Conservation (phyloP, 2,888 invertebrate genomes). For the Clunio marinus region DNA sequence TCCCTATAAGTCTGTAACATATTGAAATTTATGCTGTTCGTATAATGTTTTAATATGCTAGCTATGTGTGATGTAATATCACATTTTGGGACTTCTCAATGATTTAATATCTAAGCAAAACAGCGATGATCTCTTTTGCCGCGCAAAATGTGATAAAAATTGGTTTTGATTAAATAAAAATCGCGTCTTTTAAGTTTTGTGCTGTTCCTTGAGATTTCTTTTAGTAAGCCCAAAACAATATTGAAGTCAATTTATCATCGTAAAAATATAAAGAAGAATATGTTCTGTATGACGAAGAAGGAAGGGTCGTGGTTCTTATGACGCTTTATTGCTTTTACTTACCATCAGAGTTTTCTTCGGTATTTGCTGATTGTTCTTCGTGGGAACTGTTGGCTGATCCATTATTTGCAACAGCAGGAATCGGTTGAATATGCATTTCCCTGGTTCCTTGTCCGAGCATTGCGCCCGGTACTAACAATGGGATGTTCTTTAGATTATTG, state of each 20-base stretch:
- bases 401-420: too few relatives aligned
- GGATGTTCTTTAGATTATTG: too few relatives aligned
- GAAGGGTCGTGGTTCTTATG: too few relatives aligned
- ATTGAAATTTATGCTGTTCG: constrained; percentile 29
- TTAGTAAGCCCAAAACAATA: background rate
- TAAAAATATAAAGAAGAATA: background rate
- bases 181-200: background rate
- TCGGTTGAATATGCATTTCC: too few relatives aligned
- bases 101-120: constrained; percentile 27
- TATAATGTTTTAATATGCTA: constrained; percentile 28
- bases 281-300: too few relatives aligned
- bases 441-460: too few relatives aligned
- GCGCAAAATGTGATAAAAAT: constrained; percentile 31
- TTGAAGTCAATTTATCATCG: constrained; percentile 33
- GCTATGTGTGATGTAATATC: background rate
- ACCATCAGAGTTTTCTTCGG: too few relatives aligned
- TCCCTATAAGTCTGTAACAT: constrained; percentile 16
- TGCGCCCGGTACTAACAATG: too few relatives aligned
- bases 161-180: constrained; percentile 35
- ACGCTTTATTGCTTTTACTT: too few relatives aligned
- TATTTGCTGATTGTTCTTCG: too few relatives aligned
- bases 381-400: too few relatives aligned
- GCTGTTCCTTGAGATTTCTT: background rate
- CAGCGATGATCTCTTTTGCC: constrained; percentile 17
- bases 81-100: constrained; percentile 5